Base-by-base conservation (phyloP, 2,797 vertebrate species). In the Aulostomus chinensis region DNA sequence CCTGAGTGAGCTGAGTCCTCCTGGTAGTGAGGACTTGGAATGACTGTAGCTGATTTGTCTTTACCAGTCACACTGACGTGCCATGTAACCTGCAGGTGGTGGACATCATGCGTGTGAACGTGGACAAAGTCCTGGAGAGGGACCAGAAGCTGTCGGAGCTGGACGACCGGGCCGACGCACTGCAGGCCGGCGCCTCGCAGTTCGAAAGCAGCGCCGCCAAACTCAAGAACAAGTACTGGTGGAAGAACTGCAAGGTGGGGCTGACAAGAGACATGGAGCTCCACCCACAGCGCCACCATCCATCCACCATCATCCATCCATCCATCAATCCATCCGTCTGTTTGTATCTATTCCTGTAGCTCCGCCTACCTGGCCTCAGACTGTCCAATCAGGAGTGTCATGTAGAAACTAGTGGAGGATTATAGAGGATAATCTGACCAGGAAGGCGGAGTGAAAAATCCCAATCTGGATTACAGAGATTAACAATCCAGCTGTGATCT, bases 191-290 rank as follows among this genome's bases (percentile, higher is more conserved):
- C 39, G 94, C 95, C 11, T 94, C 92, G 1, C 83, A 90, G 21
- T 96, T 96, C 28, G 93, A 96, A 86, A 97, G 93, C 51, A 95
- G 92, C 0, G 94, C 94, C 1, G 94, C 93, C 56, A 94, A 94
- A 59, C 91, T 96, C 21, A 96, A 96, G 76, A 94, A 94, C 81
- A 96, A 95, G 84, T 96, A 94, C 82, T 96, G 94, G 93, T 96
- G 94, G 94, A 96, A 96, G 62, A 95, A 96, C 81, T 91, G 86
- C 80, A 96, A 96, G 93, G 94, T 96, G 37, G 11, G 73, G 12
- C 20, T 8, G n/a, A 24, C 20, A 7, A 38, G 7, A 14, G 5
- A 4, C 22, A 4, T 24, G 22, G 4, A 8, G 22, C 22, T 24
- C 22, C 8, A 4, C 22, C 22, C 8, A 4, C 22, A 24, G 22